Evolutionary conservation across 2,888 invertebrate species (phyloP).

Genomic region (Pristionchus entomophagus): DNA sequence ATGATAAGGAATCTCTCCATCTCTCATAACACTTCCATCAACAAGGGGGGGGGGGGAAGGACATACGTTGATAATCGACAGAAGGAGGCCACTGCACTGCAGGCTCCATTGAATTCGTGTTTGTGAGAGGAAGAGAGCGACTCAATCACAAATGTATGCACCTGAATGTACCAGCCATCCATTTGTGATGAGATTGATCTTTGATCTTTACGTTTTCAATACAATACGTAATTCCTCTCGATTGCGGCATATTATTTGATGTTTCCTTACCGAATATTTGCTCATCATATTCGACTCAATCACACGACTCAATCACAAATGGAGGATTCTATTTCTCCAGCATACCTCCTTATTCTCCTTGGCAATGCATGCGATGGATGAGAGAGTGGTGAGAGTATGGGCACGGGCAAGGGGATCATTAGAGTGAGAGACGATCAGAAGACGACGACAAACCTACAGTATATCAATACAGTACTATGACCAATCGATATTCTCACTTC

Average conservation of each 20-base stretch:
- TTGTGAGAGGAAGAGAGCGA: slow-evolving; percentile 89
- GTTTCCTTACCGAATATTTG: too few species aligned
- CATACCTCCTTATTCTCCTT: slow-evolving; percentile 45
- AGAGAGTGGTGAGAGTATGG: slow-evolving; percentile 82
- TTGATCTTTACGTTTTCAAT: too few species aligned
- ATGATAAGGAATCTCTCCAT: background rate
- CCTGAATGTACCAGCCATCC: slow-evolving; percentile 40
- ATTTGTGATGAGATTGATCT: too few species aligned
- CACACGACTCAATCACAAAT: too few species aligned
- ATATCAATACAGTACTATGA: slow-evolving; percentile 76
- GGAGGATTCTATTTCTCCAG: background rate
- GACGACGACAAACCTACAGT: slow-evolving; percentile 91
- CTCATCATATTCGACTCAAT: too few species aligned
- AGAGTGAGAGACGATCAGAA: slow-evolving; percentile 94
- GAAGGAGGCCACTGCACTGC: slow-evolving; percentile 94
- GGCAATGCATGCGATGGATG: slow-evolving; percentile 80
- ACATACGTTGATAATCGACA: slow-evolving; percentile 90
- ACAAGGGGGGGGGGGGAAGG: background rate
- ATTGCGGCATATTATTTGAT: too few species aligned
- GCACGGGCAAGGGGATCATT: slow-evolving; percentile 96
- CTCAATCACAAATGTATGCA: slow-evolving; percentile 61
- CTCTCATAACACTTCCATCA: too few species aligned
- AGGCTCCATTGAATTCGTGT: slow-evolving; percentile 95
- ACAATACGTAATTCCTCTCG: too few species aligned
- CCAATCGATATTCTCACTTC: background rate